phyloP scores from a whole-genome alignment of 35 echinoderm and acorn worm genomes.

The Lytechinus pictus region DNA sequence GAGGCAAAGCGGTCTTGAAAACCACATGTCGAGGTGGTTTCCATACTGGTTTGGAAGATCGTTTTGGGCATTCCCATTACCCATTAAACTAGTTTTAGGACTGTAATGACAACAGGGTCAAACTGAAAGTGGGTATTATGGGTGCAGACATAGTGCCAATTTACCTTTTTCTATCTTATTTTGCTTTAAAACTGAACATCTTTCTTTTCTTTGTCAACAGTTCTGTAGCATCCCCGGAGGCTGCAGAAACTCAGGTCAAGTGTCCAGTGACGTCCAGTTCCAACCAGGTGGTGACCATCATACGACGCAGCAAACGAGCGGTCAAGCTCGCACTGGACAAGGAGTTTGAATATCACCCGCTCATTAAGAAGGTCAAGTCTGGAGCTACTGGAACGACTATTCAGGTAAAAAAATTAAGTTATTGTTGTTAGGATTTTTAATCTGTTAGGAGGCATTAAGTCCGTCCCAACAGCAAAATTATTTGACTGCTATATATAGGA shows the following conservation, averaged over 20 bases:
- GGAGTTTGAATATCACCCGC: constrained; percentile 68
- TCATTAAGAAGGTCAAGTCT: constrained; percentile 57
- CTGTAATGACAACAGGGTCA: background rate
- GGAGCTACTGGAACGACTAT: background rate
- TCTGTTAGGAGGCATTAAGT: too few relatives aligned
- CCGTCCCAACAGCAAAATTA: too few relatives aligned
- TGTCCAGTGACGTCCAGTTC: background rate
- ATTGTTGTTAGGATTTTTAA: too few relatives aligned
- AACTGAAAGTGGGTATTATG: background rate
- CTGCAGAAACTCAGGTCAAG: background rate
- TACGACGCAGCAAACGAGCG: constrained; percentile 59
- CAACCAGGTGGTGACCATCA: background rate
- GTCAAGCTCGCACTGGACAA: constrained; percentile 54
- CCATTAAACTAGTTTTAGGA: background rate
- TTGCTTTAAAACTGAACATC: background rate
- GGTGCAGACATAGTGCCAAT: too few relatives aligned
- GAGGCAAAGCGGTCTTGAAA: too few relatives aligned
- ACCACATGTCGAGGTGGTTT: too few relatives aligned
- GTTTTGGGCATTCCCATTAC: too few relatives aligned
- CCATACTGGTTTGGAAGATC: too few relatives aligned
- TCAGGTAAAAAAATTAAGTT: background rate
- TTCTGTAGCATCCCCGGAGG: background rate
- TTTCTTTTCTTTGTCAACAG: background rate
- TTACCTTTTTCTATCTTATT: background rate
- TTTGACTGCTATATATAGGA: too few relatives aligned